These are phyloP conservation scores for Chloropsis hardwickii DNA, from an alignment of 2,113 vertebrate species.

Conservation along the genomic window DNA sequence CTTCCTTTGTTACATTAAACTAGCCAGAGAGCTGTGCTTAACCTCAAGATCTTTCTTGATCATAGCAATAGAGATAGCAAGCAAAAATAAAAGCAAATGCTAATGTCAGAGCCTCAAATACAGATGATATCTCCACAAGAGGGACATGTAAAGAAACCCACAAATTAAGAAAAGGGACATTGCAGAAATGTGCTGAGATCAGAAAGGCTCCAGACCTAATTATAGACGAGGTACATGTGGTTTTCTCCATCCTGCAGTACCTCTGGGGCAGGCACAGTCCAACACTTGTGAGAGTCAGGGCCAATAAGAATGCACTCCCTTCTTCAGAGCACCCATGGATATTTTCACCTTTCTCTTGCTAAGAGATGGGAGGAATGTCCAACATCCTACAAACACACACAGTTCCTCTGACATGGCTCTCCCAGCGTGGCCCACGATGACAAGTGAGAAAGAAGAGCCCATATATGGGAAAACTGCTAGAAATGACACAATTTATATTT, in stretches of 20 bases:
- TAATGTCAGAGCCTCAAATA: not conserved
- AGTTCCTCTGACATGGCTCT: not conserved
- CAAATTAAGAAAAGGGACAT: not conserved
- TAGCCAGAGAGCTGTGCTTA: not conserved
- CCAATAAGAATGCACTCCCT: not conserved
- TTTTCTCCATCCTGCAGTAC: not conserved
- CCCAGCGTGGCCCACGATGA: accelerated
- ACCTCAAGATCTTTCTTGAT: not conserved
- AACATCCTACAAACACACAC: not conserved
- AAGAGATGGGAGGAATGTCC: not conserved
- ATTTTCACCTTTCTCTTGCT: not conserved
- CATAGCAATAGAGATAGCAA: not conserved
- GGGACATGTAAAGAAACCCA: not conserved
- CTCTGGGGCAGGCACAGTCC: not conserved
- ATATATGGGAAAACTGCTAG: not conserved
- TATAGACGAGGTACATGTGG: accelerated
- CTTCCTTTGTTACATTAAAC: not conserved
- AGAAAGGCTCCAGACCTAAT: not conserved
- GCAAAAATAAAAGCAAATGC: not conserved
- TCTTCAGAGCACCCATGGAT: not conserved
- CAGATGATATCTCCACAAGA: not conserved
- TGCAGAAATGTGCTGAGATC: not conserved
- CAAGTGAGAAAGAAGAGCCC: not conserved
- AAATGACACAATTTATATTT: not conserved
- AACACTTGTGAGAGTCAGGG: not conserved